Conservation (phyloP, 2,888 invertebrate genomes). For the Trimorus sp. region DNA sequence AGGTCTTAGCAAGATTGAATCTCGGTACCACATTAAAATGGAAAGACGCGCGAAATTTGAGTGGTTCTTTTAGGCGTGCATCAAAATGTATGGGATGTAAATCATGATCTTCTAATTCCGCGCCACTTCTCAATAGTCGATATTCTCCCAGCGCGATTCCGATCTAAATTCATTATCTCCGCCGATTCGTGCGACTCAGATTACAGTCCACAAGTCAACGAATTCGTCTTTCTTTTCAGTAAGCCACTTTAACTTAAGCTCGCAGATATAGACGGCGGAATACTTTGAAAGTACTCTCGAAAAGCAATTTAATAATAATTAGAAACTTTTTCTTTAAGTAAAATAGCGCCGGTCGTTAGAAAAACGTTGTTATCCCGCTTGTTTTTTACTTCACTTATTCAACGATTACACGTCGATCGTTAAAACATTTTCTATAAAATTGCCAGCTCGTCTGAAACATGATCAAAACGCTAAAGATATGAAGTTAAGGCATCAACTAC, state of each 20-base stretch:
- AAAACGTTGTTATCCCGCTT: no score
- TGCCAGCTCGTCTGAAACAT: no score
- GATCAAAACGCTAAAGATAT: no score
- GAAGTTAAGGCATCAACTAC: no score
- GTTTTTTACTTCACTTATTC: no score
- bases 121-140: slow-evolving; percentile 54
- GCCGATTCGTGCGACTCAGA: slow-evolving; percentile 47
- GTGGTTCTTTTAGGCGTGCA: slow-evolving; percentile 52
- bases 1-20: slow-evolving; percentile 42
- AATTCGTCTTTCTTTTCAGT: slow-evolving; percentile 54
- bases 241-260: slow-evolving; percentile 52
- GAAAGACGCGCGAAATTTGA: slow-evolving; percentile 54
- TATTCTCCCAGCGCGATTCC: slow-evolving; percentile 49
- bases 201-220: slow-evolving; percentile 52
- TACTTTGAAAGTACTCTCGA: slow-evolving; percentile 18
- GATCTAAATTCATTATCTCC: slow-evolving; percentile 63
- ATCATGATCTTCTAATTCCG: slow-evolving; percentile 60
- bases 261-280: slow-evolving; percentile 19
- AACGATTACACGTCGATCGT: no score
- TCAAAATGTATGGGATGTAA: slow-evolving; percentile 65
- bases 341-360: no score
- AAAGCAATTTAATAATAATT: slow-evolving; percentile 12
- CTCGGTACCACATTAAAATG: slow-evolving; percentile 53
- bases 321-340: slow-evolving; percentile 7
- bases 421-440: no score